A percentile compares a stretch with the other conserved stretches of the same genome.
These are phyloP conservation scores for Acrobasis suavella DNA, from an alignment of 2,888 invertebrate genomes.

Conservation along the genomic window DNA sequence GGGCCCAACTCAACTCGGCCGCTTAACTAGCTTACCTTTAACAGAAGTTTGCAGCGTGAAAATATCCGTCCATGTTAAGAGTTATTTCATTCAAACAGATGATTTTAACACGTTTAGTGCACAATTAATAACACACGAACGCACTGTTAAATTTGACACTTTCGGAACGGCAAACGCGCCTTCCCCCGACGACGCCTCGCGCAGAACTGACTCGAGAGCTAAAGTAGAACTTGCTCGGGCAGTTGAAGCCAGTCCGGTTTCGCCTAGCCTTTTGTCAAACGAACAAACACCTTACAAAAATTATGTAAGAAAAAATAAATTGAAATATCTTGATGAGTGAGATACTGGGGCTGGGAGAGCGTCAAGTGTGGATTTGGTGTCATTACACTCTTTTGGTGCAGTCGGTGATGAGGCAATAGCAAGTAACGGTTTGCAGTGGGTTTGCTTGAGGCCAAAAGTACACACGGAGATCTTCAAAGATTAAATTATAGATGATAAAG, in stretches of 20 bases:
- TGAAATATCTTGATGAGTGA: conserved; percentile 30
- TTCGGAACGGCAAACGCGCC: conserved; percentile 44
- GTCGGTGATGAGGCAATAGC: conserved; percentile 17
- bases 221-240: conserved; percentile 62
- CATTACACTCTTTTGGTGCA: conserved; percentile 23
- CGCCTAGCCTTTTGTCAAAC: conserved; percentile 70
- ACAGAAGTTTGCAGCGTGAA: conserved; percentile 47
- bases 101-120: conserved; percentile 51
- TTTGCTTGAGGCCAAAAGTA: conserved; percentile 8
- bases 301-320: conserved; percentile 51
- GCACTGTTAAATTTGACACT: conserved; percentile 56
- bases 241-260: conserved; percentile 75
- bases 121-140: conserved; percentile 65
- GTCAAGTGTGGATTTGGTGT: conserved; percentile 23
- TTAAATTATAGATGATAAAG: conserved; percentile 2
- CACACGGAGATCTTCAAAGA: background rate
- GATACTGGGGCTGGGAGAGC: conserved; percentile 30
- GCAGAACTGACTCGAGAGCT: conserved; percentile 56
- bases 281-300: conserved; percentile 59
- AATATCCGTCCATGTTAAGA: conserved; percentile 56
- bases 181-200: conserved; percentile 53
- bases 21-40: conserved; percentile 61
- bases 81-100: conserved; percentile 47
- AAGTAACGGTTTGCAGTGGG: conserved; percentile 19
- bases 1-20: conserved; percentile 56